A percentile compares a stretch with the other conserved stretches of the same genome.
These are phyloP conservation scores for Frankliniella fusca DNA, from an alignment of 2,888 invertebrate genomes.

Conservation along the genomic window DNA sequence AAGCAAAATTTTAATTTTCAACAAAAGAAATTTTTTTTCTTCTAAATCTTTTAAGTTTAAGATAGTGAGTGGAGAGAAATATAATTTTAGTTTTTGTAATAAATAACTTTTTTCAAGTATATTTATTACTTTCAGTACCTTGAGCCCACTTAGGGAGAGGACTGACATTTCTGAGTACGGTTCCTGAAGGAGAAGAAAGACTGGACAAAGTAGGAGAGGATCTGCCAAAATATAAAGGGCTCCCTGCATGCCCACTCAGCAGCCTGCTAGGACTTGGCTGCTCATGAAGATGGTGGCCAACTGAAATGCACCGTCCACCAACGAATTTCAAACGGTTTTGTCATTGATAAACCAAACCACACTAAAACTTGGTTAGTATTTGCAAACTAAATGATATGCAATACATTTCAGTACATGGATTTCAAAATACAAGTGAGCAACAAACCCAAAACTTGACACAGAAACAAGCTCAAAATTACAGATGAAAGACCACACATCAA, in stretches of 20 bases:
- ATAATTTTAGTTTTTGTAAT: no score
- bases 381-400: not conserved
- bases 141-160: slow-evolving; percentile 58
- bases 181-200: slow-evolving; percentile 34
- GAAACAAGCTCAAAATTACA: no score
- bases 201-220: slow-evolving; percentile 24
- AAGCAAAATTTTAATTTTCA: slow-evolving; percentile 37
- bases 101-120: no score
- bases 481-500: no score
- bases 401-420: not conserved
- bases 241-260: not conserved
- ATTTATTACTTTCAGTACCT: slow-evolving; percentile 47
- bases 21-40: slow-evolving; percentile 32
- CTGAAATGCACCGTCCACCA: slow-evolving; percentile 41
- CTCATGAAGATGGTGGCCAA: slow-evolving; percentile 54
- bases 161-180: slow-evolving; percentile 46
- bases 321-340: not conserved
- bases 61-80: no score
- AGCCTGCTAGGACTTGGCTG: slow-evolving; percentile 49
- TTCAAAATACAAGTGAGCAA: not conserved
- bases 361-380: not conserved
- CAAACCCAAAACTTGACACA: not conserved
- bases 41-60: not conserved
- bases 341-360: not conserved
- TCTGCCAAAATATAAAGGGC: slow-evolving; percentile 17